Evolutionary conservation across 2,113 vertebrate species (phyloP), one percentile per base, ranked within the genome.

Genomic region (Perca flavescens): DNA sequence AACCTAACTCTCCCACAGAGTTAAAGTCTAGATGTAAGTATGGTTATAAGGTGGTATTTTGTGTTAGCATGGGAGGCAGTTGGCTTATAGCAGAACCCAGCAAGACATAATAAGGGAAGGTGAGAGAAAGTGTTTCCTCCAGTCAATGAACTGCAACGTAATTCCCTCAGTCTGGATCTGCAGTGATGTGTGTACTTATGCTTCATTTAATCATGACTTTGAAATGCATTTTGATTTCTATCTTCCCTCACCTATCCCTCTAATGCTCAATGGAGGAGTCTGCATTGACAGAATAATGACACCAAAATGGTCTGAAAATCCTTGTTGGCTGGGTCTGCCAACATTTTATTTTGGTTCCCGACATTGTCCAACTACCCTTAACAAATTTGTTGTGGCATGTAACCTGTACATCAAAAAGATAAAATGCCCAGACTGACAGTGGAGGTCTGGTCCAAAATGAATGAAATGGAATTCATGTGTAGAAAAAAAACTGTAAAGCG

Each of bases 1-100:
- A 43, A 85, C 31, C 28, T 21, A 66, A 79, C 57, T 53, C 77
- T 80, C 73, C 31, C 19, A n/a, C 57, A 9, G 75, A 71, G 67
- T 84, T 86, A 56, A 80, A 87, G 79, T 76, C 66, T 40, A 71
- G 68, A 36, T 84, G 66, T 82, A 84, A 80, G 56, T 63, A 49
- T 47, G 2, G 63, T 88, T 86, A 87, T 86, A 79, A 66, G 77
- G 31, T 90, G 91, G 62, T 54, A 91, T 92, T 93, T 85, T 73
- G 73, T 75, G 81, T 82, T 90, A 80, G 84, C 80, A 77, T 16
- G 15, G 56, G 54, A 73, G 73, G 54, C 61, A 71, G 57, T 34
- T 77, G 80, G 81, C 80, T 64, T 65, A 40, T 34, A 68, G 22
- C 36, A 58, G 13, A 84, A 54, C 19, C 28, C 21, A 7, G 74